Conservation (phyloP, 2,797 vertebrate genomes). For the Meda fulgida region DNA sequence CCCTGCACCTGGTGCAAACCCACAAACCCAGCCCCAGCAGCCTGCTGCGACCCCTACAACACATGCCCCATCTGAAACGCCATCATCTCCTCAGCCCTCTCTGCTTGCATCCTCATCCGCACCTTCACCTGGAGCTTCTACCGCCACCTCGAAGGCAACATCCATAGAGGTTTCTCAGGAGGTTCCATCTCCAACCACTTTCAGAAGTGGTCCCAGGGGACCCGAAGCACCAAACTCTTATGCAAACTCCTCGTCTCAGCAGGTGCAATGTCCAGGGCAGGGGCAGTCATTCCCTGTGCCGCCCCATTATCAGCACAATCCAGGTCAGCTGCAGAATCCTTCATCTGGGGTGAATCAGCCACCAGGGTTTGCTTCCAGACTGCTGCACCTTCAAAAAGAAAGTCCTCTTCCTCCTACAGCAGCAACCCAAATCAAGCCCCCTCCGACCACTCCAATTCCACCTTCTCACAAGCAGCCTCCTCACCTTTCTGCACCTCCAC, state of each 20-base stretch:
- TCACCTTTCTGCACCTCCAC: constrained; percentile 83
- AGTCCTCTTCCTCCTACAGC: constrained; percentile 75
- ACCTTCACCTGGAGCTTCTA: constrained; percentile 47
- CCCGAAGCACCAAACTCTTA: constrained; percentile 70
- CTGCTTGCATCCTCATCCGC: constrained; percentile 52
- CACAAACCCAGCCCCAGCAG: constrained; percentile 75
- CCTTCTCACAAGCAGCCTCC: constrained; percentile 88
- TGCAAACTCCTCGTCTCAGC: constrained; percentile 71
- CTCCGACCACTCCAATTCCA: constrained; percentile 94
- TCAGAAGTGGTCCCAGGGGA: constrained; percentile 57
- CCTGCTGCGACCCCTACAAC: constrained; percentile 64
- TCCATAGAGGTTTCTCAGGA: constrained; percentile 49
- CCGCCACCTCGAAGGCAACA: constrained; percentile 31
- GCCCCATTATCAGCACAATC: constrained; percentile 82
- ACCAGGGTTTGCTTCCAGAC: constrained; percentile 67
- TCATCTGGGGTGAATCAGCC: constrained; percentile 62
- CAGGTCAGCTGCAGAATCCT: constrained; percentile 65
- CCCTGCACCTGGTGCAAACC: constrained; percentile 73
- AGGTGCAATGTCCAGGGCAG: constrained; percentile 50
- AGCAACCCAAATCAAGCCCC: constrained; percentile 91
- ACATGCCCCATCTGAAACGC: constrained; percentile 72
- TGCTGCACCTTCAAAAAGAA: constrained; percentile 67
- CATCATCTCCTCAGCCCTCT: constrained; percentile 55
- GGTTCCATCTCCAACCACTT: constrained; percentile 33
- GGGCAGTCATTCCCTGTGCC: constrained; percentile 68